These are phyloP conservation scores for Crocallis elinguaria DNA, from an alignment of 2,888 invertebrate genomes.

Conservation along the genomic window DNA sequence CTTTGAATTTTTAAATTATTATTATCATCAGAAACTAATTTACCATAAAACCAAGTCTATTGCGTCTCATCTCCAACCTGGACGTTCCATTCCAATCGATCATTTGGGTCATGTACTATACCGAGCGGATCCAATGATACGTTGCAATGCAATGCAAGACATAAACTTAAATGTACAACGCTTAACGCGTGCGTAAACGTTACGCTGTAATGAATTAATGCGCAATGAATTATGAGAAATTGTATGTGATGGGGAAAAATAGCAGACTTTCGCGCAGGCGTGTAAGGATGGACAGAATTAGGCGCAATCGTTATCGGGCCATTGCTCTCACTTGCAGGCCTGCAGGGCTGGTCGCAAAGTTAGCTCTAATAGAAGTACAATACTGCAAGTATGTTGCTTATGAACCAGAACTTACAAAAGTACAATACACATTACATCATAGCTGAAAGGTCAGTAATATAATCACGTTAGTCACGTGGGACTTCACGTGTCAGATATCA, in stretches of 20 bases:
- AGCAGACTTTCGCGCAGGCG: constrained; percentile 7
- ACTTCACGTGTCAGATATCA: constrained; percentile 1
- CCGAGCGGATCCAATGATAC: constrained; percentile 8
- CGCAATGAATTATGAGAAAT: constrained; percentile 39
- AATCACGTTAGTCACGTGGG: neutral
- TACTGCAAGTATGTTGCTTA: too few species aligned
- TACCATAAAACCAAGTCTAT: neutral
- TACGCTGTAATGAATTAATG: constrained; percentile 25
- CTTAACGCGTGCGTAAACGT: constrained; percentile 15
- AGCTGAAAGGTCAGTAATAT: constrained; percentile 8
- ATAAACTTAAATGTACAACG: constrained; percentile 6
- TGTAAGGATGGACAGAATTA: constrained; percentile 54
- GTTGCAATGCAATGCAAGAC: neutral
- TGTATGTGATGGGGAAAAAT: constrained; percentile 31
- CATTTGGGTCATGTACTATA: constrained; percentile 27
- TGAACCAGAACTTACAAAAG: too few species aligned
- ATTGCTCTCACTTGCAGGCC: constrained; percentile 49
- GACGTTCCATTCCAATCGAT: constrained; percentile 24
- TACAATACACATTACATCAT: neutral
- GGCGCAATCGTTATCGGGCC: constrained; percentile 58
- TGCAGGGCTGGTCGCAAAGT: constrained; percentile 9
- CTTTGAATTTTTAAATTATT: too few species aligned
- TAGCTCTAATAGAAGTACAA: too few species aligned
- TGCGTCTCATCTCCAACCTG: constrained; percentile 16
- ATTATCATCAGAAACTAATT: too few species aligned